Evolutionary conservation across 1,140 invertebrate species (phyloP).

Genomic region (Thrips palmi): DNA sequence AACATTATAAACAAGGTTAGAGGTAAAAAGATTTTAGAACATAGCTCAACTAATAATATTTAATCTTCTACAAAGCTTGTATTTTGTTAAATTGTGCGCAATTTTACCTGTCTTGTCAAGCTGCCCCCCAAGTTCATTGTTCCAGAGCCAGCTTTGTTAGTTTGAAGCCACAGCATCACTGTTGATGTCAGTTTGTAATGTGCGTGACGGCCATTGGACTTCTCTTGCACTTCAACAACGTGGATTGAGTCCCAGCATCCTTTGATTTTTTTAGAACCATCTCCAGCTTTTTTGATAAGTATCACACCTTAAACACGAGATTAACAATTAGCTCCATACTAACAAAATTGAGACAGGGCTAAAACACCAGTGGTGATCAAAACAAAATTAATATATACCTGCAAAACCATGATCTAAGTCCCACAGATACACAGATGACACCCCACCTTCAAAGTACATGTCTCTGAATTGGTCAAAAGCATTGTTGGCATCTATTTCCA

Average conservation of each 20-base stretch:
- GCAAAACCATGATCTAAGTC: conserved; percentile 98
- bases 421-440: conserved; percentile 99
- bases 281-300: conserved; percentile 95
- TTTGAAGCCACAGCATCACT: conserved; percentile 98
- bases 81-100: not conserved
- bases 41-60: conserved; percentile 3
- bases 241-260: conserved; percentile 99
- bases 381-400: conserved; percentile 24
- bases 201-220: conserved; percentile 78
- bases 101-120: conserved; percentile 75
- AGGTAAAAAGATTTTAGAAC: conserved; percentile 8
- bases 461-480: conserved; percentile 98
- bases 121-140: conserved; percentile 98
- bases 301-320: conserved; percentile 58
- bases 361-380: conserved; percentile 4
- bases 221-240: conserved; percentile 96
- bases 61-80: conserved; percentile 4
- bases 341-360: not conserved
- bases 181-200: conserved; percentile 99
- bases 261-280: conserved; percentile 93
- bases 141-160: conserved; percentile 87
- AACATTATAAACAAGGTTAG: conserved; percentile 6
- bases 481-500: conserved; percentile 95
- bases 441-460: conserved; percentile 99
- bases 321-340: conserved; percentile 4